Base-by-base conservation (phyloP, 2,113 vertebrate genomes). In the Dicaeum eximium region DNA sequence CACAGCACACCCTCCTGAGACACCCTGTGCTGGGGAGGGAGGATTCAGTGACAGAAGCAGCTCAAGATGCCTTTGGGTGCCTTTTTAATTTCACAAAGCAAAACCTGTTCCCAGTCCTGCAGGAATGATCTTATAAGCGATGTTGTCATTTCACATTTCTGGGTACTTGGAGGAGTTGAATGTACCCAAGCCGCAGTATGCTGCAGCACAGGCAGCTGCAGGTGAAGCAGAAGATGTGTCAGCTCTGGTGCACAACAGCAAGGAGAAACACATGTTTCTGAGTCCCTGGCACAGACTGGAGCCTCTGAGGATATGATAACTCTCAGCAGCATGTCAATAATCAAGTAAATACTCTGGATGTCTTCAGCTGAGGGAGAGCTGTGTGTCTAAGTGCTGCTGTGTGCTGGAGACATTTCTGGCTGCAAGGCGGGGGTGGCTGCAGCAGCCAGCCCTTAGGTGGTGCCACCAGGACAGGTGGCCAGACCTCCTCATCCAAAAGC, bases 341-440 rank as follows among this genome's bases (percentile, higher is more conserved):
- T 70, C 40, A 57, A 80, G 70, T 60, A 58, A 74, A 88, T 60
- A 22, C 31, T 65, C 61, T 81, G 33, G 14, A 67, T 69, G 21
- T 27, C 47, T 84, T 69, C 58, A 82, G 71, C 42, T 64, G 45
- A 71, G 42, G 13, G n/a, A 75, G 77, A 56, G n/a, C 53, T 40
- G 8, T 58, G 23, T 28, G 30, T n/a, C 33, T 10, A 13, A 18
- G 50, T 64, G 44, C n/a, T 67, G 24, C 69, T 70, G 56, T 2
- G 2, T 27, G 40, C 22, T 8, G 5, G 33, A 15, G 24, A 70
- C 18, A 5, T 20, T 86, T 78, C 72, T 84, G 65, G 6, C 18
- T 62, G 12, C 0, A 3, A 82, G 25, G 6, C 1, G 1, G 53
- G n/a, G 5, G 25, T 3, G 5, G 28, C 20, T 82, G 30, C 51